Conservation (phyloP, 2,888 invertebrate genomes). For the Hermodice carunculata region DNA sequence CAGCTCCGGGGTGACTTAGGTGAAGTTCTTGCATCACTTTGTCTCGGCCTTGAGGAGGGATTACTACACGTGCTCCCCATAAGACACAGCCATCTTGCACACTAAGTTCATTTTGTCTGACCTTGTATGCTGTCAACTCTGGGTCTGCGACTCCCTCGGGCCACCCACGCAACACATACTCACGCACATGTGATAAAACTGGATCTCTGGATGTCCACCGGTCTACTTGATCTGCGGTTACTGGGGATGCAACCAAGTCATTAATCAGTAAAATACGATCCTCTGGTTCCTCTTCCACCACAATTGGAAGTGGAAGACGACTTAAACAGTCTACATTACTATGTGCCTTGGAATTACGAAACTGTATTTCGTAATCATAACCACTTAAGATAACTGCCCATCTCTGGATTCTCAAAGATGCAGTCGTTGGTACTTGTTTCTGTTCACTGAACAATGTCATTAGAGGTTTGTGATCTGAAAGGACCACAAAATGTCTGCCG, state of each 20-base stretch:
- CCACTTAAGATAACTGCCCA: constrained; percentile 50
- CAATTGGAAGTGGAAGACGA: constrained; percentile 18
- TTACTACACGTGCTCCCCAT: not conserved
- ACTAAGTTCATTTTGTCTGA: not conserved
- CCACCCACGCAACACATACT: not conserved
- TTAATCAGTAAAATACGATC: no score
- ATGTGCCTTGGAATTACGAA: constrained; percentile 44
- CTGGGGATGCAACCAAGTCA: not conserved
- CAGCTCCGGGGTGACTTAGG: not conserved
- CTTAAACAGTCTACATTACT: constrained; percentile 56
- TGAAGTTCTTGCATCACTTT: not conserved
- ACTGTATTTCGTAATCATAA: constrained; percentile 58
- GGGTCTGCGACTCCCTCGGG: not conserved
- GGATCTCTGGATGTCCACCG: not conserved
- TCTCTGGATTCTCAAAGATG: constrained; percentile 47
- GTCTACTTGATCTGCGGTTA: not conserved
- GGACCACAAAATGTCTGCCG: constrained; percentile 65
- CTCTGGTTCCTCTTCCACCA: not conserved
- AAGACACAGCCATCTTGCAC: not conserved
- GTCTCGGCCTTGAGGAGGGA: not conserved
- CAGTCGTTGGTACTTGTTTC: constrained; percentile 39
- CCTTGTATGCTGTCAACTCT: not conserved
- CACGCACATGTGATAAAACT: not conserved
- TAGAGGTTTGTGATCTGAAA: constrained; percentile 68
- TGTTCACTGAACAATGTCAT: constrained; percentile 57